Base-by-base conservation (phyloP, 2,888 invertebrate species). In the Leuctra nigra region DNA sequence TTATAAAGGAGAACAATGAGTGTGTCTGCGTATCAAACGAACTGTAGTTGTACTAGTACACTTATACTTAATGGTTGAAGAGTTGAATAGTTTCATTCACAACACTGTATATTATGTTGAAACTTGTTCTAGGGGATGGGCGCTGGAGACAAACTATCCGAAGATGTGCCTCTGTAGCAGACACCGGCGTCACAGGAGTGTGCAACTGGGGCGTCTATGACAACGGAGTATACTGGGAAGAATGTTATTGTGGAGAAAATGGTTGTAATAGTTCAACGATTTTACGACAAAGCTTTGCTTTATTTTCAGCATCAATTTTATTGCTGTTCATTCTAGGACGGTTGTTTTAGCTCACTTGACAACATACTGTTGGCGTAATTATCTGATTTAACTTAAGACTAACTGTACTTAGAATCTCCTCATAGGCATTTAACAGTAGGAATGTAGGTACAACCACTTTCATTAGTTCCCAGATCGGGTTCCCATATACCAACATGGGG, bases 151-250 rank as follows among this genome's bases (percentile, higher is more conserved):
- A 93, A 72, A 93, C 94, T 0, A 86, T 92, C 57, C 77, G 94
- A 33, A 79, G 92, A 20, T 94, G 94, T 73, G 91, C 92, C 1
- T 91, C 91, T 0, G 90, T 93, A 0, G 85, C 93, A 1, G 91
- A 90, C 64, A 91, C 88, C 1, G 93, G 93, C 60, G 91, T 92
- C 0, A 92, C 95, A 0, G 94, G 93, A 55, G 95, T 96, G 0
- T 97, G 97, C 68, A 92, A 95, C 68, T 97, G 96, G 96, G 91
- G 93, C 16, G 91, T 97, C 55, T 85, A 91, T 64, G 88, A 91
- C 62, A 95, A 95, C 65, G 96, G 96, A 2, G 90, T 91, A 1
- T 97, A 95, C 70, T 94, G 92, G 91, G 95, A 97, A 70, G 93
- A 95, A 67, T 97, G 97, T 67, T 97, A 96, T 68, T 97, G 96